Evolutionary conservation across 2,113 vertebrate species (phyloP).

Genomic region (Pipa parva): DNA sequence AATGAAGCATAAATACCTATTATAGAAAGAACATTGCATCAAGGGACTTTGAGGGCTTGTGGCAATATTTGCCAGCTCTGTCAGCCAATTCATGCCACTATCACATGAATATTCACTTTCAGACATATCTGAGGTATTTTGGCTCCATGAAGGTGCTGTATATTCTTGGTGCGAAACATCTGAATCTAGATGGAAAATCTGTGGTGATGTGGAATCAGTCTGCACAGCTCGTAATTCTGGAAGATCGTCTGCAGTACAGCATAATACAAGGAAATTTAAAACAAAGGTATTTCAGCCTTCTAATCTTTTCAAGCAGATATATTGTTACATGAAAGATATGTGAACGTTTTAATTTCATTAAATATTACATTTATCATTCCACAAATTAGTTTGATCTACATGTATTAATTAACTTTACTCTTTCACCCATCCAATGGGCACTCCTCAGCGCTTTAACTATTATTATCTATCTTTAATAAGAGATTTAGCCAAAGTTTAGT

Average conservation of each 20-base stretch:
- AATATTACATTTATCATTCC: no score
- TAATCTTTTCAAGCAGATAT: no score
- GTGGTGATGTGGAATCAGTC: slow-evolving; percentile 77
- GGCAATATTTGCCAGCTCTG: slow-evolving; percentile 94
- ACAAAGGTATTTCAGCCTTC: no score
- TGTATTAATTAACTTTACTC: no score
- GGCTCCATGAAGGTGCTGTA: slow-evolving; percentile 66
- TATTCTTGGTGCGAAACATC: slow-evolving; percentile 89
- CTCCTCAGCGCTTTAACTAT: no score
- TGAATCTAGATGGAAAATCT: slow-evolving; percentile 79
- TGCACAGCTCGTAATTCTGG: slow-evolving; percentile 94
- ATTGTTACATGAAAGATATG: no score
- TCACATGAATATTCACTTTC: slow-evolving; percentile 64
- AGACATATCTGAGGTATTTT: slow-evolving; percentile 68
- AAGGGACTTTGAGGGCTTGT: slow-evolving; percentile 95
- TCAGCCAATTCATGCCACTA: slow-evolving; percentile 86
- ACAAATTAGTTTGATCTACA: no score
- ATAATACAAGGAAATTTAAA: slow-evolving; percentile 6
- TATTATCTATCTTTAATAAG: no score
- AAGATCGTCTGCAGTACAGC: slow-evolving; percentile 80
- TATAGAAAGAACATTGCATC: slow-evolving; percentile 85
- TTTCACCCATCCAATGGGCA: no score
- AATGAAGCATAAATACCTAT: slow-evolving; percentile 77
- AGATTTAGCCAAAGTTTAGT: no score
- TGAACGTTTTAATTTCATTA: no score